A percentile compares a stretch with the other conserved stretches of the same genome.
Conservation (phyloP, 1,140 invertebrate species). For the Camponotus vicinus region DNA sequence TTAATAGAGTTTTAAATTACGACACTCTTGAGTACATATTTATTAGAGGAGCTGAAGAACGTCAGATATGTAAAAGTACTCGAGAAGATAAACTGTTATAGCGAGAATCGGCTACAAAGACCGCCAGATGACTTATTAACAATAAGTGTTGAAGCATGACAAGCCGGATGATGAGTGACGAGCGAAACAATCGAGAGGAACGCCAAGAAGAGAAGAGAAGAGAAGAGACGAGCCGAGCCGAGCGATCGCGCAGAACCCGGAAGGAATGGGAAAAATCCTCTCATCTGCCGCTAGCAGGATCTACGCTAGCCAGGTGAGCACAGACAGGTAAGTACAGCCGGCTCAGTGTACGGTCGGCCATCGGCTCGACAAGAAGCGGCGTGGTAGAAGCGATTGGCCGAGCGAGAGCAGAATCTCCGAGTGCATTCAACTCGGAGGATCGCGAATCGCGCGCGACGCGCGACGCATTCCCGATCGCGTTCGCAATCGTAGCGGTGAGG, state of each 20-base stretch:
- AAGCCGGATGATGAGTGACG: neutral
- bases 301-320: constrained; percentile 69
- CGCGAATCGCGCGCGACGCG: constrained; percentile 1
- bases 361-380: constrained; percentile 65
- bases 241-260: constrained; percentile 65
- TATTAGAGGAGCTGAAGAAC: neutral
- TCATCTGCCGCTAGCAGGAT: constrained; percentile 67
- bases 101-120: neutral
- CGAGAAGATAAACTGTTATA: constrained; percentile 1
- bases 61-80: neutral
- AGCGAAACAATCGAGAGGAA: neutral
- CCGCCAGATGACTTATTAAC: constrained; percentile 1
- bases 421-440: constrained; percentile 72
- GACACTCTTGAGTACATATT: neutral
- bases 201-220: neutral
- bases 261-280: constrained; percentile 70
- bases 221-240: neutral
- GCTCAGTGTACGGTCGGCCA: constrained; percentile 71
- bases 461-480: constrained; percentile 36
- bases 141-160: neutral
- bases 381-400: constrained; percentile 12
- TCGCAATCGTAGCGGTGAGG: neutral
- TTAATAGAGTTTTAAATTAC: neutral
- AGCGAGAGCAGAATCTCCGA: constrained; percentile 40
- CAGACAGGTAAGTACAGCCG: constrained; percentile 66